Conservation (phyloP, 2,888 invertebrate species). For the Chaitophorus viminalis region DNA sequence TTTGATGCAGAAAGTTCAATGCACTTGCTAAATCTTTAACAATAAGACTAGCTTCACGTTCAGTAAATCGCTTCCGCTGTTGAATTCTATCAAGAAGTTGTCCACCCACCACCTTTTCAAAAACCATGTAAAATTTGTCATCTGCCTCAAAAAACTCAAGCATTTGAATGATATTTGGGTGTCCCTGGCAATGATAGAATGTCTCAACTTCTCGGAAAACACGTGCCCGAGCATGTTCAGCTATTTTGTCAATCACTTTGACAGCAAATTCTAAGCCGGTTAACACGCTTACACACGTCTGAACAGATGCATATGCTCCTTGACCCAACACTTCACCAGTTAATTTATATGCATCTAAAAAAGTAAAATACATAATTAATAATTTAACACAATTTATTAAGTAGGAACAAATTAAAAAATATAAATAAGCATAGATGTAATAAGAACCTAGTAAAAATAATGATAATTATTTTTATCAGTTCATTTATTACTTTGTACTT, state of each 20-base stretch:
- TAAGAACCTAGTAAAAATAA: not conserved
- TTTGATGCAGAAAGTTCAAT: constrained; percentile 93
- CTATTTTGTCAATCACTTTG: constrained; percentile 95
- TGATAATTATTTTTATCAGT: not conserved
- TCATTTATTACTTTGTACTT: not conserved
- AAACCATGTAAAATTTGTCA: constrained; percentile 94
- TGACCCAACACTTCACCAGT: constrained; percentile 96
- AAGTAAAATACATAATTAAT: constrained; percentile 43
- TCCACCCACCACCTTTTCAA: constrained; percentile 97
- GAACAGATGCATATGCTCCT: constrained; percentile 96
- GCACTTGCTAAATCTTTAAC: constrained; percentile 94
- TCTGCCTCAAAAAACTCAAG: constrained; percentile 98
- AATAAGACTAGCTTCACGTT: constrained; percentile 94
- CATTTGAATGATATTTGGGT: constrained; percentile 96
- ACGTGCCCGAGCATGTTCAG: constrained; percentile 91
- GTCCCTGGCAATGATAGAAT: constrained; percentile 97
- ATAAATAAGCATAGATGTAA: not conserved
- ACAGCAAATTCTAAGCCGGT: constrained; percentile 96
- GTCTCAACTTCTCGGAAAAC: constrained; percentile 99
- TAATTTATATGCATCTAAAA: constrained; percentile 90
- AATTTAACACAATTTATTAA: not conserved
- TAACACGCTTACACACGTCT: constrained; percentile 90
- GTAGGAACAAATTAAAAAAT: not conserved
- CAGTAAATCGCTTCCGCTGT: constrained; percentile 91
- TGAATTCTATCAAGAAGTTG: constrained; percentile 93